Evolutionary conservation across 2,797 vertebrate genomes (phyloP), one percentile per base, ranked within the genome.

Genomic region (Urophycis tenuis): DNA sequence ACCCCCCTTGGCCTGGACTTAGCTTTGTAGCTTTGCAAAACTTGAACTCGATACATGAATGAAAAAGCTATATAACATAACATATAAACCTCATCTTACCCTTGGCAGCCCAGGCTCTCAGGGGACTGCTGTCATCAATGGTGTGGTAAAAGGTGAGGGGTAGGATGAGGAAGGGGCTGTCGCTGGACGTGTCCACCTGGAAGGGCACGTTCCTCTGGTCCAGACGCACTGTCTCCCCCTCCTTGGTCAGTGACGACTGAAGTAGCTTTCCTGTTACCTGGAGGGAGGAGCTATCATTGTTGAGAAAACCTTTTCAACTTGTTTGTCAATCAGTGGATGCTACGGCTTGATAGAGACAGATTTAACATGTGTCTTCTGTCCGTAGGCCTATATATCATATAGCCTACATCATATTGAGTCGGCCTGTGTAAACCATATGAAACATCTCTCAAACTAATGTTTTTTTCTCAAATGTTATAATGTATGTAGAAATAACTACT

Each of bases 141-240:
- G 22, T n/a, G 60, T 32, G 69, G 36, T 31, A 17, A 35, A 2
- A 39, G n/a, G 34, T 17, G 11, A 31, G 49, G 35, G 30, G 29
- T 19, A 72, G 12, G 33, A 34, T n/a, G 31, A 17, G 9, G 32
- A 64, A 73, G 19, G 33, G 53, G 31, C 31, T 22, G 73, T 73
- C 71, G 33, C 19, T 72, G 31, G 71, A 35, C 1, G 71, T 34
- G 71, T 71, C 94, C 92, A 60, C 94, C 87, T 81, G 93, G 91
- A 0, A 93, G 93, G 60, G 25, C 60, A 67, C 60, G 3, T 67
- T 67, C 60, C 60, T 67, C 60, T 67, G 60, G 60, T 67, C 60
- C 60, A 67, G 60, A 29, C 53, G 25, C 60, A 67, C 60, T 0
- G 60, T 67, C 60, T 67, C 60, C 25, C 60, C 60, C 25, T 67